phyloP scores from a whole-genome alignment of 2,888 invertebrate species.

The Gymnosoma rotundatum region DNA sequence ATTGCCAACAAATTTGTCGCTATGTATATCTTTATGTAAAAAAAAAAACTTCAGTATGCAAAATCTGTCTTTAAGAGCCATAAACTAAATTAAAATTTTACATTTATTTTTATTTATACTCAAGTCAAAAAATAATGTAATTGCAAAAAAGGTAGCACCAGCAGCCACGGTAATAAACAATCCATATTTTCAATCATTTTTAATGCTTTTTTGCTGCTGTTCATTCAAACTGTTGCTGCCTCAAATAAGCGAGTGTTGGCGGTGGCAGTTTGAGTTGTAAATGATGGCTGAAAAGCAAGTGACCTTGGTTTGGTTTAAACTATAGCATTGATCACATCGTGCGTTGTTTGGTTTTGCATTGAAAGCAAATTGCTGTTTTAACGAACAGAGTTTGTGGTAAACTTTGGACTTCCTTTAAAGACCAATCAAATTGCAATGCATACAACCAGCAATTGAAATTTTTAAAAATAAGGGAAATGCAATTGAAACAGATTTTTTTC shows the following conservation, averaged over 20 bases:
- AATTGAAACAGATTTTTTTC: neutral
- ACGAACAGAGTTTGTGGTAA: neutral
- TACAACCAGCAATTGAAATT: neutral
- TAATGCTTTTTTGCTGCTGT: slow-evolving; percentile 4
- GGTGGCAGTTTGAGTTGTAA: slow-evolving; percentile 9
- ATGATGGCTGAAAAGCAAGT: slow-evolving; percentile 21
- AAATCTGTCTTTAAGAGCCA: neutral
- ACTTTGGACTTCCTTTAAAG: slow-evolving; percentile 28
- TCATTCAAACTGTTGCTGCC: neutral
- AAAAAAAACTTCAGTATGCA: neutral
- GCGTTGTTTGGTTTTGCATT: neutral
- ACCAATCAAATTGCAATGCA: neutral
- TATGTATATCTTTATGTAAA: neutral
- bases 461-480: too few species aligned
- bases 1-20: slow-evolving; percentile 3
- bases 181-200: slow-evolving; percentile 25
- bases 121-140: slow-evolving; percentile 23
- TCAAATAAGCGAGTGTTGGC: slow-evolving; percentile 8
- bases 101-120: slow-evolving; percentile 1
- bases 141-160: slow-evolving; percentile 11
- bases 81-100: slow-evolving; percentile 19
- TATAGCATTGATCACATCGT: neutral
- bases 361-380: neutral
- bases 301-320: slow-evolving; percentile 31
- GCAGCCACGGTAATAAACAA: neutral